A percentile compares a stretch with the other conserved stretches of the same genome.
phyloP scores from a whole-genome alignment of 2,797 vertebrate species.

The Neosilurus mollespiculum region DNA sequence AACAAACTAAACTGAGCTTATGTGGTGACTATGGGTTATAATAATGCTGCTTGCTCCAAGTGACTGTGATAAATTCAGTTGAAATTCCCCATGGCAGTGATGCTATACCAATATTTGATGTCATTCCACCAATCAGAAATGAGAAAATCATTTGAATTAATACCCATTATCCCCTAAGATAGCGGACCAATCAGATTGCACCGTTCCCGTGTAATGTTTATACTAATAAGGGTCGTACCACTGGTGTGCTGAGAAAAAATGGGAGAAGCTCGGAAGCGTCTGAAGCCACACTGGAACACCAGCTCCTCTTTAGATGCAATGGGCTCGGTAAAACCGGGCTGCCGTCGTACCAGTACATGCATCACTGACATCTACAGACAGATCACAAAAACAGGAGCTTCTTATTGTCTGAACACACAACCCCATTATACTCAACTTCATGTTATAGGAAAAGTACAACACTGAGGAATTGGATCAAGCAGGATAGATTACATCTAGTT shows the following conservation, averaged over 20 bases:
- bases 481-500: background rate
- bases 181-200: no score
- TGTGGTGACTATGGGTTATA: no score
- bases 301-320: conserved; percentile 91
- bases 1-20: no score
- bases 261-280: conserved; percentile 87
- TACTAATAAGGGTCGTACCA: conserved; percentile 66
- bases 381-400: background rate
- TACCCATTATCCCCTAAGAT: no score
- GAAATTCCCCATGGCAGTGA: no score
- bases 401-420: background rate
- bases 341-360: conserved; percentile 86
- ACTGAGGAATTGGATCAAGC: no score
- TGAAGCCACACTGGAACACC: conserved; percentile 92
- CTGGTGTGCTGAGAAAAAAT: conserved; percentile 95
- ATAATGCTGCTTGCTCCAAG: no score
- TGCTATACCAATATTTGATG: no score
- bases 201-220: no score
- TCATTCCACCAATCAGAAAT: no score
- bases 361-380: conserved; percentile 89
- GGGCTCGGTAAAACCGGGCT: conserved; percentile 81
- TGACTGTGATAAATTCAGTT: no score
- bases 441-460: background rate
- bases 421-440: background rate
- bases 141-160: no score